Evolutionary conservation across 2,113 vertebrate species (phyloP), one percentile per base, ranked within the genome.

Genomic region (Pimephales promelas): DNA sequence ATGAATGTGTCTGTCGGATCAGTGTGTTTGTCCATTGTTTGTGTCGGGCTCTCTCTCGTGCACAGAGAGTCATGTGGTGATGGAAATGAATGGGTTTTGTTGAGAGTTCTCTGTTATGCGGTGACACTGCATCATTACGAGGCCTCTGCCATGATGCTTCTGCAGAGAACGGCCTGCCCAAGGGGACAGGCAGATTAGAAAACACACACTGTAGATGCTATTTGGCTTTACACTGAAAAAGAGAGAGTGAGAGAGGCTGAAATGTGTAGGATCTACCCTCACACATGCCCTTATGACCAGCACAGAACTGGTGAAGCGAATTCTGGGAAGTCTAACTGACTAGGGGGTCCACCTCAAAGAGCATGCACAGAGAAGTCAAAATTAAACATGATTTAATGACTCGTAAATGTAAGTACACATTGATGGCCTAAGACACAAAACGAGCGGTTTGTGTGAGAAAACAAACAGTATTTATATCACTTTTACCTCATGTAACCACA

Each of bases 41-140:
- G 90, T 90, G 89, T 90, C 83, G 61, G 79, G 81, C 88, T 91
- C 86, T 88, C 91, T 89, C 89, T 89, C 92, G 85, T 90, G 89
- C 91, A 91, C 86, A 87, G 86, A 88, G 88, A 88, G 89, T 89
- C 90, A 90, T 88, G 88, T 89, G 87, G 86, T 92, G 93, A 94
- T 93, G 88, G 92, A 90, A 92, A 94, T 92, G 91, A 93, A 94
- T 93, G 92, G 89, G 84, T 76, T 85, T 82, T 88, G 90, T 89
- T 90, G 82, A 87, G 89, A 91, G 84, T 89, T 92, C 93, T 94
- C 91, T 82, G 88, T 94, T 93, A 93, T 90, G 85, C 36, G 54
- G 89, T 92, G 93, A 92, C 92, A 92, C 88, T 89, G 90, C 90
- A 89, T 91, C 91, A 93, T 94, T 93, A 92, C 59, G 90, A 89